Evolutionary conservation across 2,113 vertebrate species (phyloP).

Genomic region (Tragelaphus strepsiceros): DNA sequence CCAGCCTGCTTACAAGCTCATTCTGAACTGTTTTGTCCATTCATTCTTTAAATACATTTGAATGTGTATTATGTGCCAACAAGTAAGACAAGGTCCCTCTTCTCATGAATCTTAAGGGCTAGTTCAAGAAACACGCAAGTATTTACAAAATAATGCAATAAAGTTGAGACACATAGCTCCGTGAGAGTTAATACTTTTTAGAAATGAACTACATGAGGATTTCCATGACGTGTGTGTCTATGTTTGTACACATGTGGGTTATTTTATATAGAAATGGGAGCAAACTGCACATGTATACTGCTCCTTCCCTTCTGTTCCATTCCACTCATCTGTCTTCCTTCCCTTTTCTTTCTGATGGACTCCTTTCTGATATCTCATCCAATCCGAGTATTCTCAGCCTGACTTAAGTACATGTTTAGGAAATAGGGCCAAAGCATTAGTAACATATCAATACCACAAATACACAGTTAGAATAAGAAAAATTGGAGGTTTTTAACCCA

Average conservation of each 20-base stretch:
- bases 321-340: background rate
- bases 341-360: background rate
- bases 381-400: background rate
- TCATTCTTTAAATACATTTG: background rate
- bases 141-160: background rate
- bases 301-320: background rate
- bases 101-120: background rate
- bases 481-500: background rate
- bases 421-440: background rate
- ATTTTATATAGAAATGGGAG: background rate
- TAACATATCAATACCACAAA: background rate
- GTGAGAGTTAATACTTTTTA: background rate
- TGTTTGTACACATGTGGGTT: background rate
- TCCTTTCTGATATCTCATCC: background rate
- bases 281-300: background rate
- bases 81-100: background rate
- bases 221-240: background rate
- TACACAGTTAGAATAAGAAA: background rate
- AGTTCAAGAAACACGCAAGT: background rate
- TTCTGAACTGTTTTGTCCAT: background rate
- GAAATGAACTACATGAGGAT: background rate
- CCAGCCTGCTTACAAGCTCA: background rate
- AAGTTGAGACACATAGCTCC: background rate
- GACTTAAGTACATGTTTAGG: background rate
- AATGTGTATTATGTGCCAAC: background rate